These are phyloP conservation scores for Macrobrachium nipponense DNA, from an alignment of 1,140 invertebrate species.

Conservation along the genomic window DNA sequence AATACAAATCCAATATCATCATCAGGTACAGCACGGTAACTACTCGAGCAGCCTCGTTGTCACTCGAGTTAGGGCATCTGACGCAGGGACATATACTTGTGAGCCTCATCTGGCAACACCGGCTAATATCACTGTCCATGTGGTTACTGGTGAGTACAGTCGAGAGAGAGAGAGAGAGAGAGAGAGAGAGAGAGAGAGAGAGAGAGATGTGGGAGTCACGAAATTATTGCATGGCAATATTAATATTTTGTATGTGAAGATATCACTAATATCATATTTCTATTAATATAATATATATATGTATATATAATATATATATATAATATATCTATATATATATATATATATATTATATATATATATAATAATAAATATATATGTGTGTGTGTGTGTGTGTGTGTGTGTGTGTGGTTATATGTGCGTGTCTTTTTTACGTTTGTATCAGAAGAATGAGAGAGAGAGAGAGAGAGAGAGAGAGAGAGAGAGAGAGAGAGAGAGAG, in stretches of 20 bases:
- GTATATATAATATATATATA: neutral
- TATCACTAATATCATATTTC: neutral
- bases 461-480: no score
- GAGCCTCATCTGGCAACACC: constrained; percentile 59
- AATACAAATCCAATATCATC: neutral
- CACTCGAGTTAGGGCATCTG: constrained; percentile 39
- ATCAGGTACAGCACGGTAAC: constrained; percentile 55
- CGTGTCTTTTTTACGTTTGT: neutral
- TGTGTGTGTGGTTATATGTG: neutral
- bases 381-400: constrained; percentile 4
- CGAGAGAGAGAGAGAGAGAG: neutral
- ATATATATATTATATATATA: neutral
- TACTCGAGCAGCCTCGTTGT: constrained; percentile 60
- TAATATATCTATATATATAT: neutral
- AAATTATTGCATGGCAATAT: neutral
- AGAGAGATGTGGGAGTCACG: neutral
- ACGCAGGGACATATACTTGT: constrained; percentile 60
- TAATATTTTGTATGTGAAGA: neutral
- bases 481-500: no score
- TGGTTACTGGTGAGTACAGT: constrained; percentile 56
- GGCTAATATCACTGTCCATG: constrained; percentile 62
- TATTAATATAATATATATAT: neutral
- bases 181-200: neutral
- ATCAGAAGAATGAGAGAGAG: no score
- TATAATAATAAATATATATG: neutral